Percentiles rank a stretch among this genome's conserved stretches.
Conservation (phyloP, 2,888 invertebrate genomes). For the Acanthosepion pharaonis region DNA sequence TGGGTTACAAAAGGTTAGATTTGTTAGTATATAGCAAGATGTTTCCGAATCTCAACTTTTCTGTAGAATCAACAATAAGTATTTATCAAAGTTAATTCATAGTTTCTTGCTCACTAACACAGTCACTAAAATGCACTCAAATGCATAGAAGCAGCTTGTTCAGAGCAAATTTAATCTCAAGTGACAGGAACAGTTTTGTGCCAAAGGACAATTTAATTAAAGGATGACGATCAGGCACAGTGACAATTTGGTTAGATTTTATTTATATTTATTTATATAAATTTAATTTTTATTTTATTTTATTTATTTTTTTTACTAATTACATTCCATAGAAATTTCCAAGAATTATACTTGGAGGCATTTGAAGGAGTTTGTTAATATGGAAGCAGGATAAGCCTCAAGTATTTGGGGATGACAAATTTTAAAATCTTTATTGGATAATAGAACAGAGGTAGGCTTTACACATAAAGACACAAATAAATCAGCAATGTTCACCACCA, state of each 20-base stretch:
- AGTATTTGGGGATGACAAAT: not conserved
- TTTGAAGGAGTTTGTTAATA: not conserved
- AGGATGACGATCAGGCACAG: not conserved
- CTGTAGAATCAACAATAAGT: no score
- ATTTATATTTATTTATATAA: not conserved
- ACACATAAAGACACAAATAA: no score
- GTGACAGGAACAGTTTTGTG: not conserved
- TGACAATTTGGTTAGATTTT: not conserved
- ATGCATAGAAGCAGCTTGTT: not conserved
- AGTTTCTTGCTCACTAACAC: not conserved
- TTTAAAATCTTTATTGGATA: not conserved
- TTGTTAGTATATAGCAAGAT: no score
- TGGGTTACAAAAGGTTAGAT: no score
- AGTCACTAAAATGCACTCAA: not conserved
- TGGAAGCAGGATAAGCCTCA: not conserved
- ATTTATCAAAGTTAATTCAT: not conserved
- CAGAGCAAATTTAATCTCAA: slow-evolving; percentile 11
- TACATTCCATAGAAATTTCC: not conserved
- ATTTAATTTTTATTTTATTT: not conserved
- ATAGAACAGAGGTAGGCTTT: not conserved
- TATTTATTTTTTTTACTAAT: not conserved
- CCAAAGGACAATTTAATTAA: not conserved
- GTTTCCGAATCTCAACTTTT: no score
- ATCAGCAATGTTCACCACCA: no score
- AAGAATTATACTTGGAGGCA: not conserved